A percentile compares a stretch with the other conserved stretches of the same genome.
phyloP scores from a whole-genome alignment of 2,113 vertebrate species.

The Seriola dumerili region DNA sequence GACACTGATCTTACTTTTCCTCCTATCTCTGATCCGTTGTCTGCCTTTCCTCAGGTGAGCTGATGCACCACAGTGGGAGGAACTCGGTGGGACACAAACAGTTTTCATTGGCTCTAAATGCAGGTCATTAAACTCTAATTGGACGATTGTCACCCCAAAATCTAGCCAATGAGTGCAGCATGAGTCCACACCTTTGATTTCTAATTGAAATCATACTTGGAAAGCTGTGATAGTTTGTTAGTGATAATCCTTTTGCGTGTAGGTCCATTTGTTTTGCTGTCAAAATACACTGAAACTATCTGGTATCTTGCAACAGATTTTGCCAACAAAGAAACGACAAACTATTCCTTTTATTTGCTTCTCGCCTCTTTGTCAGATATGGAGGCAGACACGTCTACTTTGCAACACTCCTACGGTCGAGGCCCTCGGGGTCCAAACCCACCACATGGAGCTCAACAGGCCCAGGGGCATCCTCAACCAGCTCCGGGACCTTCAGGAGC shows the following conservation, averaged over 20 bases:
- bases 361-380: conserved; percentile 62
- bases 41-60: conserved; percentile 39
- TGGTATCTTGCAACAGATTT: neutral
- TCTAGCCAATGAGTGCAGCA: conserved; percentile 52
- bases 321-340: neutral
- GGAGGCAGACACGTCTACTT: conserved; percentile 61
- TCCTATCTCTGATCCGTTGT: conserved; percentile 4
- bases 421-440: conserved; percentile 56
- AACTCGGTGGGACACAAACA: neutral
- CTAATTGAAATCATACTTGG: conserved; percentile 37
- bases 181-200: conserved; percentile 32
- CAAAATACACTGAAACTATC: neutral
- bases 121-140: conserved; percentile 44
- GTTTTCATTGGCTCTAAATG: conserved; percentile 40
- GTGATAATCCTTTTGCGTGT: conserved; percentile 28
- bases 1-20: neutral
- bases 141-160: conserved; percentile 44
- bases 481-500: conserved; percentile 42
- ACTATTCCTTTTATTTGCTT: neutral
- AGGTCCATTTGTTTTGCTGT: conserved; percentile 1
- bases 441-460: conserved; percentile 30
- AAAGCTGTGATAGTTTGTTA: neutral
- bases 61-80: conserved; percentile 20
- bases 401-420: conserved; percentile 50
- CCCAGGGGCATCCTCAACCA: neutral